phyloP scores from a whole-genome alignment of 1,140 invertebrate species.

The Rhagoletis zephyria region DNA sequence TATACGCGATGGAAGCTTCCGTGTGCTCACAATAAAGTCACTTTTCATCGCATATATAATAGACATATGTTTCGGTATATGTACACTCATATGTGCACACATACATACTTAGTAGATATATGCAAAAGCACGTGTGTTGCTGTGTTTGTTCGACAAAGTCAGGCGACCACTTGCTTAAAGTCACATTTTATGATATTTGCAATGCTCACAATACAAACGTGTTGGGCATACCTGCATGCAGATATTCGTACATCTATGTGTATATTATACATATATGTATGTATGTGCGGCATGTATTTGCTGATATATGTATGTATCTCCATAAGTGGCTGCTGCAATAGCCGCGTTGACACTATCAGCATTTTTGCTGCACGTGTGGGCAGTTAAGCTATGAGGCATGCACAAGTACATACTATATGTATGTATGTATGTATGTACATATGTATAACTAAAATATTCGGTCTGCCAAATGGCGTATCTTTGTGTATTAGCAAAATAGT shows the following conservation, averaged over 20 bases:
- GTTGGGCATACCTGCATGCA: not conserved
- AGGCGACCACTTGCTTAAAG: not conserved
- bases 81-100: not conserved
- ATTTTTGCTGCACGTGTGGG: not conserved
- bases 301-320: not conserved
- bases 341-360: not conserved
- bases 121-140: too few species aligned
- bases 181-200: not conserved
- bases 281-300: too few species aligned
- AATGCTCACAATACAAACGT: not conserved
- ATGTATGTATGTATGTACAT: too few species aligned
- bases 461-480: too few species aligned
- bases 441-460: too few species aligned
- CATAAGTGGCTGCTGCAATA: not conserved
- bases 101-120: not conserved
- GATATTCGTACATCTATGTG: not conserved
- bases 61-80: not conserved
- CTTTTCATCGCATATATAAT: not conserved
- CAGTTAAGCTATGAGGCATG: too few species aligned
- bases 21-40: not conserved
- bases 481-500: not conserved
- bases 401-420: too few species aligned
- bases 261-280: not conserved
- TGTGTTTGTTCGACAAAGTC: not conserved
- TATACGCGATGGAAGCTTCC: not conserved